Conservation (phyloP, 2,797 vertebrate species). For the Pantherophis vulpinus region DNA sequence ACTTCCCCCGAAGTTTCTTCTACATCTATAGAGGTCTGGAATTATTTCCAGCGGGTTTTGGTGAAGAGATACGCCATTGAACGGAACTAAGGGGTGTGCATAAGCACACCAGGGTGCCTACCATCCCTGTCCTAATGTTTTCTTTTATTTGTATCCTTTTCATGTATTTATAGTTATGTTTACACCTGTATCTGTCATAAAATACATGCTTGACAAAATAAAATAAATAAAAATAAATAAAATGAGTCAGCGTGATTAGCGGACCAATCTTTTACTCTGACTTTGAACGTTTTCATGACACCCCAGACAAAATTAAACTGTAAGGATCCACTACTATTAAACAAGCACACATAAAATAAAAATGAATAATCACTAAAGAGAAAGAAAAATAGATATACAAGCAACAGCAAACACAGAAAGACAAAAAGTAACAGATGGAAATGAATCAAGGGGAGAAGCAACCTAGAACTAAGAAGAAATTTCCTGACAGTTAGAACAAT, state of each 20-base stretch:
- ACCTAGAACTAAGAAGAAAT: too few species aligned
- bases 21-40: conserved; percentile 82
- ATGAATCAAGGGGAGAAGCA: too few species aligned
- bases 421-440: neutral
- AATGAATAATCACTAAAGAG: neutral
- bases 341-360: neutral
- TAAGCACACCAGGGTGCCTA: too few species aligned
- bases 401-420: neutral
- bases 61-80: conserved; percentile 91
- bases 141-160: too few species aligned
- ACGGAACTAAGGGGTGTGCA: conserved; percentile 72
- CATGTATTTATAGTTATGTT: too few species aligned
- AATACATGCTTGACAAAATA: too few species aligned
- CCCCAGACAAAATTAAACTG: conserved; percentile 90
- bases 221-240: too few species aligned
- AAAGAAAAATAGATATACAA: neutral
- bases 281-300: conserved; percentile 87
- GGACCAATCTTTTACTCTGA: conserved; percentile 95
- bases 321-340: conserved; percentile 65
- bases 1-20: neutral
- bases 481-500: too few species aligned
- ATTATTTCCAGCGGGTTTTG: conserved; percentile 86
- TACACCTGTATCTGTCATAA: too few species aligned
- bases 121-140: too few species aligned
- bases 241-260: conserved; percentile 84